phyloP scores from a whole-genome alignment of 2,797 vertebrate genomes.

The Argentina silus region DNA sequence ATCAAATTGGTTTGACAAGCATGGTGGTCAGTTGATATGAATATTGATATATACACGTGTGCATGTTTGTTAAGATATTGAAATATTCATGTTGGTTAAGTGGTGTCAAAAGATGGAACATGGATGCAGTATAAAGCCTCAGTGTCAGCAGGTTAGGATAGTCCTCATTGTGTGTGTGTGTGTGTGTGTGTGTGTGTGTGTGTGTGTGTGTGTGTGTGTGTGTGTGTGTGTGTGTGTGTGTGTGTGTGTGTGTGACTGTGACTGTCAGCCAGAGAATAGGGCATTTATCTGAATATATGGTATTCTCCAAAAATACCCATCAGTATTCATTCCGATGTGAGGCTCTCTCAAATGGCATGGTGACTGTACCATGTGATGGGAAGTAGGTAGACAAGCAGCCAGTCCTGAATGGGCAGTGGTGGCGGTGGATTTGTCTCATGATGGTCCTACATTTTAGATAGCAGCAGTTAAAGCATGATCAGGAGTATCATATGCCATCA shows the following conservation, averaged over 20 bases:
- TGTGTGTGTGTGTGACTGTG: constrained; percentile 21
- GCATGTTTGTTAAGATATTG: not conserved
- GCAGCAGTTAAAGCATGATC: not conserved
- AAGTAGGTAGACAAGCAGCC: constrained; percentile 3
- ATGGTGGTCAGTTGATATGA: not conserved
- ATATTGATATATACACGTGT: not conserved
- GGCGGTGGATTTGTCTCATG: not conserved
- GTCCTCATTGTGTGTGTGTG: constrained; percentile 4
- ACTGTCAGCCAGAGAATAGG: constrained; percentile 5
- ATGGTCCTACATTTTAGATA: not conserved
- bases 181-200: constrained; percentile 21
- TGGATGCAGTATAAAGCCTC: constrained; percentile 3
- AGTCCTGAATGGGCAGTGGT: not conserved
- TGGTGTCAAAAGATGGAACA: not conserved
- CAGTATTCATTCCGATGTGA: constrained; percentile 4
- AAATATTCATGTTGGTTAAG: not conserved
- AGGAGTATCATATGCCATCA: not conserved
- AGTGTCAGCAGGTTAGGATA: no score
- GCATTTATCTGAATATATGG: not conserved
- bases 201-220: constrained; percentile 24
- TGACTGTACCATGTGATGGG: constrained; percentile 7
- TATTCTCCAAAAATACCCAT: not conserved
- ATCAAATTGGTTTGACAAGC: constrained; percentile 11
- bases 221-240: constrained; percentile 22
- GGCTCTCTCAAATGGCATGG: not conserved